Evolutionary conservation across 2,113 vertebrate species (phyloP), one percentile per base, ranked within the genome.

Genomic region (Datnioides undecimradiatus): DNA sequence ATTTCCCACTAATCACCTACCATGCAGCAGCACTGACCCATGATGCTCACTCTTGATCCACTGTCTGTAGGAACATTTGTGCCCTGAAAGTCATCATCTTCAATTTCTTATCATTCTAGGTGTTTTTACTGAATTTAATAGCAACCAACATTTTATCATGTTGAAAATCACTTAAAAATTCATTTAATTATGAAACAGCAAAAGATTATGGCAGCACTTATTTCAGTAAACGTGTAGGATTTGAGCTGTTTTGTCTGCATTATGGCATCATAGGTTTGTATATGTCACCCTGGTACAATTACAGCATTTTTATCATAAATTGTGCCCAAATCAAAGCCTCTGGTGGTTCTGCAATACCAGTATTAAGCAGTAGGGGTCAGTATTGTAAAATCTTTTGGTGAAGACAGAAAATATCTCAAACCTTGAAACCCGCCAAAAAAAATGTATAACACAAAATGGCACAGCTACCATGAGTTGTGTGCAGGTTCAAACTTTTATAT

Each of bases 311-410:
- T 17, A 31, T 5, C 6, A 54, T 3, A 14, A 48, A 33, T 46
- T 14, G 6, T 51, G 36, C 10, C 51, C 55, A 33, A 8, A 21
- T 21, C 12, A n/a, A 38, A 63, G 46, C 8, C 33, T 58, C 14
- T n/a, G 3, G 12, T 14, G 57, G 4, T 12, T 48, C 41, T 79
- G 77, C 34, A 87, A 10, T 86, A 0, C 71, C 48, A 54, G 0
- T 41, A 21, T 14, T 49, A 34, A 54, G 10, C 87, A 46, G 27
- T 49, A 89, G 89, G 73, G 82, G 82, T 76, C 88, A 88, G 66
- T 79, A 49, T 87, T 84, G 62, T 65, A 41, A 41, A 83, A 73
- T 60, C 17, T 57, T 29, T 55, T 38, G 5, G 1, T 74, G 1
- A 69, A 63, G 27, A 48, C 0, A 60, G 19, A 12, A 67, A 38